These are phyloP conservation scores for Ceratosolen fusciceps DNA, from an alignment of 1,140 invertebrate genomes.

Conservation along the genomic window DNA sequence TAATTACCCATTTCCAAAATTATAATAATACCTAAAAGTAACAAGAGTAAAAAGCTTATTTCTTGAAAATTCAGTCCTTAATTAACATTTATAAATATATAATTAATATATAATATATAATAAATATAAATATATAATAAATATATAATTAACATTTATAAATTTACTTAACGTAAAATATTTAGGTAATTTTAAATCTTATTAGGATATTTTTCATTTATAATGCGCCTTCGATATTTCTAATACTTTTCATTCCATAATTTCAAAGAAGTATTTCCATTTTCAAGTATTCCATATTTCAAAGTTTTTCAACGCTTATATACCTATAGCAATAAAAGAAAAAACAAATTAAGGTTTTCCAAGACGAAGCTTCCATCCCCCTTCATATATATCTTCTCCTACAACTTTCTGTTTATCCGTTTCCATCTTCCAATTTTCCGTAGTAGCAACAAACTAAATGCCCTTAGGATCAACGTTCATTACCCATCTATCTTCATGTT, in stretches of 20 bases:
- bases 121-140: no score
- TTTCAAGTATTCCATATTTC: no score
- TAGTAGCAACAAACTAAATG: conserved; percentile 26
- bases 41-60: no score
- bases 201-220: not conserved
- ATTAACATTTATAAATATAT: no score
- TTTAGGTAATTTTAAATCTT: not conserved
- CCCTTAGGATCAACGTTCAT: conserved; percentile 30
- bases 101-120: no score
- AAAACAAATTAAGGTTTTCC: conserved; percentile 34
- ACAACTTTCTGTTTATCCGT: conserved; percentile 12
- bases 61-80: no score
- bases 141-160: not conserved
- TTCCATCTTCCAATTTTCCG: conserved; percentile 27
- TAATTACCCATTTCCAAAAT: no score
- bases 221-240: not conserved
- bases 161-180: not conserved
- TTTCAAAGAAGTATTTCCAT: conserved; percentile 1
- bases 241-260: not conserved
- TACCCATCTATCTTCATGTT: not conserved
- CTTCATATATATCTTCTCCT: conserved; percentile 14
- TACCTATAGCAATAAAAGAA: not conserved
- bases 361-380: conserved; percentile 22
- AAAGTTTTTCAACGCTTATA: not conserved
- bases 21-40: no score